Evolutionary conservation across 2,797 vertebrate genomes (phyloP), one percentile per base, ranked within the genome.

Genomic region (Rhincodon typus): DNA sequence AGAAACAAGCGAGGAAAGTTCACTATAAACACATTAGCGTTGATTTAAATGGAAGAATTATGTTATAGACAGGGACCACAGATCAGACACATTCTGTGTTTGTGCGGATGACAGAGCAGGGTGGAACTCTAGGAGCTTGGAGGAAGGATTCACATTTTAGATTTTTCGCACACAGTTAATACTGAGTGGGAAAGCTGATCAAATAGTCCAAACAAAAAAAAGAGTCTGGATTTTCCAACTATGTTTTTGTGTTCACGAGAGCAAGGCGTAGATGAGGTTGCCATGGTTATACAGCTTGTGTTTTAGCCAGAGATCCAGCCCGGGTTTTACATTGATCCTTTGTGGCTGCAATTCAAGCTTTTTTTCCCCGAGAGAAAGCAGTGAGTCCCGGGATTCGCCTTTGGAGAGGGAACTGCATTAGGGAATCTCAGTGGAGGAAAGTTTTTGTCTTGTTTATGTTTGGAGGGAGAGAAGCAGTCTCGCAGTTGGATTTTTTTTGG

Each of bases 181-280:
- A 38, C 6, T 38, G n/a, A 50, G 7, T 3, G 90, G 57, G 53
- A 19, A n/a, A 19, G 15, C 62, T 67, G 62, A 66, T 66, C 17
- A 91, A 91, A 91, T 3, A 0, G 6, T 23, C 7, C 34, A 3
- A 67, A 91, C 19, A 66, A 6, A n/a, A 21, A 19, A 15, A 17
- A n/a, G 34, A 66, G n/a, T 57, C 30, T 62, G 87, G 13, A 1
- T 34, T 34, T 62, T 27, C 62, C 34, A 67, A 93, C 5, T 66
- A 23, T 93, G 17, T 93, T 67, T 12, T 67, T 62, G 88, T 4
- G 53, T n/a, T 57, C 10, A 53, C n/a, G 34, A n/a, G 21, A 23
- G 57, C 88, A 91, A n/a, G 66, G 62, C 53, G 87, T 38, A 38
- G 66, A n/a, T n/a, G 90, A 27, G 90, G 90, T 93, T 93, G 90